These are phyloP conservation scores for Pteropus rufus DNA, from an alignment of 2,797 vertebrate genomes.

Conservation along the genomic window DNA sequence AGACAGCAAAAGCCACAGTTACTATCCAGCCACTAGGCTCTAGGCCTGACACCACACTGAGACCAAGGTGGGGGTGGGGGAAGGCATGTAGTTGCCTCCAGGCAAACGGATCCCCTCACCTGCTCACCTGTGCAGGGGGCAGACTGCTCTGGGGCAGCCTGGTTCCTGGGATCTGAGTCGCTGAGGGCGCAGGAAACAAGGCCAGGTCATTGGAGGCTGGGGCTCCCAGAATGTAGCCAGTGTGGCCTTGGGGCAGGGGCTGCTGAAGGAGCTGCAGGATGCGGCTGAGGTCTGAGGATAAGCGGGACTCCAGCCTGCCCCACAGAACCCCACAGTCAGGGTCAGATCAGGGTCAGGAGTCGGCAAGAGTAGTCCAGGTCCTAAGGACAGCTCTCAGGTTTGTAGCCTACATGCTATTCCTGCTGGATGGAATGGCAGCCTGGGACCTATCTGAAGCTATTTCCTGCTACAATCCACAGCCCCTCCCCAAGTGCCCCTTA, in stretches of 20 bases:
- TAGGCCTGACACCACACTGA: neutral
- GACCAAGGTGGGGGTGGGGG: neutral
- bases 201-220: constrained; percentile 82
- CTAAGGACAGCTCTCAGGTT: neutral
- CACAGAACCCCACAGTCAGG: constrained; percentile 51
- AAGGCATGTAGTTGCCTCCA: neutral
- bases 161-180: neutral
- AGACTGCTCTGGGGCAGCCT: neutral
- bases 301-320: constrained; percentile 93
- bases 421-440: neutral
- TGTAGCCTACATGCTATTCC: neutral
- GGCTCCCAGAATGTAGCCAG: constrained; percentile 90
- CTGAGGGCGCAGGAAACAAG: constrained; percentile 74
- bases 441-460: neutral
- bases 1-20: neutral
- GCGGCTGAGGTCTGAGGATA: constrained; percentile 94
- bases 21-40: neutral
- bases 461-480: neutral
- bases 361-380: neutral
- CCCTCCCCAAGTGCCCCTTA: neutral
- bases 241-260: constrained; percentile 90
- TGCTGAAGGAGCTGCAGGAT: constrained; percentile 97
- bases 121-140: constrained; percentile 75
- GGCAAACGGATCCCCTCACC: neutral
- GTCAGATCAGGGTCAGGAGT: neutral